Conservation (phyloP, 1,140 invertebrate genomes). For the Drosophila mayri region DNA sequence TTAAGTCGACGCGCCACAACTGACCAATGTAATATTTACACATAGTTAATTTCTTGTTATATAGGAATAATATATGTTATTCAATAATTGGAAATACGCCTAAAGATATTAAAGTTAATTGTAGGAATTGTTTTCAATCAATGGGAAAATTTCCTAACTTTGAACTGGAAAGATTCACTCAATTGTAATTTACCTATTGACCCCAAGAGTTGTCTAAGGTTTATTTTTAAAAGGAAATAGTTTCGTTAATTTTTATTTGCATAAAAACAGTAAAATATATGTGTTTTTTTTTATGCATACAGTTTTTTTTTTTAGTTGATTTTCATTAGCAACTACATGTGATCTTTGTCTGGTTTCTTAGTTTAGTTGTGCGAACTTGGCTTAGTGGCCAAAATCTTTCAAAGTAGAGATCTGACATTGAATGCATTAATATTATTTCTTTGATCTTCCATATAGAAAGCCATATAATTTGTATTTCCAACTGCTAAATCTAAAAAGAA, state of each 20-base stretch:
- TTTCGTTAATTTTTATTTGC: neutral
- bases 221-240: neutral
- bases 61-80: neutral
- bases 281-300: neutral
- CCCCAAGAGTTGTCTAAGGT: neutral
- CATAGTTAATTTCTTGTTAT: neutral
- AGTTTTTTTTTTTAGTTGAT: neutral
- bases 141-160: neutral
- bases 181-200: neutral
- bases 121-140: neutral
- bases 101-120: neutral
- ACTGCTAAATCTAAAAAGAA: conserved; percentile 15
- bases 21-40: conserved; percentile 8
- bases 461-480: conserved; percentile 5
- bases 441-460: neutral
- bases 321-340: neutral
- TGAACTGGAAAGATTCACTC: neutral
- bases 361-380: neutral
- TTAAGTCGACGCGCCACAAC: conserved; percentile 60
- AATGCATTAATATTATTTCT: neutral
- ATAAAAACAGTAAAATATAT: neutral
- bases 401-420: neutral
- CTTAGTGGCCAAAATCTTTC: neutral
- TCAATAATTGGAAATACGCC: neutral
- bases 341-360: neutral